Conservation (phyloP, 1,140 invertebrate species). For the Drosophila triauraria region DNA sequence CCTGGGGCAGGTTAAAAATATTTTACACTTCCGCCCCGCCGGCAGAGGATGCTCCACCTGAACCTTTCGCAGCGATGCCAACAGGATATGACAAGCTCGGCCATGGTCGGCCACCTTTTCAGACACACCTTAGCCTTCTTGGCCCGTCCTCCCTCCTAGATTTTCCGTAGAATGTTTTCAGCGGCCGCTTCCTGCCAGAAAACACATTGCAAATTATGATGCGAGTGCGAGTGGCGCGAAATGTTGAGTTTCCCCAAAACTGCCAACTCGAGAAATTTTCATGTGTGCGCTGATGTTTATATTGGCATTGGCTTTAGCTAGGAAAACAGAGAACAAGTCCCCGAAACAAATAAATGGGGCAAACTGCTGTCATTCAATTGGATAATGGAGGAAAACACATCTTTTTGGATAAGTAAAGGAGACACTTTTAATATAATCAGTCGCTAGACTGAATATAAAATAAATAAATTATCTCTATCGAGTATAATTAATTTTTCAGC, state of each 20-base stretch:
- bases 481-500: too few species aligned
- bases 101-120: constrained; percentile 14
- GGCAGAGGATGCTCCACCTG: constrained; percentile 25
- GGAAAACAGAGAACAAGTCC: constrained; percentile 12
- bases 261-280: constrained; percentile 40
- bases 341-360: background rate
- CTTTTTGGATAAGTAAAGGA: background rate
- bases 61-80: constrained; percentile 59
- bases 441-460: background rate
- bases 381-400: background rate
- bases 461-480: too few species aligned
- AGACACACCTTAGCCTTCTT: background rate
- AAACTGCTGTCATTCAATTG: constrained; percentile 10
- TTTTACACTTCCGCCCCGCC: constrained; percentile 71
- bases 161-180: constrained; percentile 43
- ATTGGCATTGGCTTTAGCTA: constrained; percentile 27
- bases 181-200: constrained; percentile 64
- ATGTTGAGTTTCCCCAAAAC: constrained; percentile 33
- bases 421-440: background rate
- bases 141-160: constrained; percentile 19
- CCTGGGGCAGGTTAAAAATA: constrained; percentile 55
- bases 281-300: constrained; percentile 33
- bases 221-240: constrained; percentile 13
- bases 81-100: constrained; percentile 78
- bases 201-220: constrained; percentile 68